These are phyloP conservation scores for Hemistola chrysoprasaria DNA, from an alignment of 2,888 invertebrate genomes.

Conservation along the genomic window DNA sequence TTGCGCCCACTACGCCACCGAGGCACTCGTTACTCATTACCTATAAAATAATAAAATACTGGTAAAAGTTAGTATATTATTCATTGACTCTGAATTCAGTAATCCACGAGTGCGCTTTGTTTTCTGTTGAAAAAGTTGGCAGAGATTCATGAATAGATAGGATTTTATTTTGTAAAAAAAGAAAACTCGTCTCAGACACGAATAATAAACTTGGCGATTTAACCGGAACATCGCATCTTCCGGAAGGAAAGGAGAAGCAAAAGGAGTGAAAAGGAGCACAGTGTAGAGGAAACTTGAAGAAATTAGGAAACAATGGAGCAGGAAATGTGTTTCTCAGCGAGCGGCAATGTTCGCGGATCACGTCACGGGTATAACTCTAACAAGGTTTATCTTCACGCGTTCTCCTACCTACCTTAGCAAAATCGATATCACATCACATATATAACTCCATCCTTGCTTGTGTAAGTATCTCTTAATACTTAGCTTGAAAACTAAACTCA, in stretches of 20 bases:
- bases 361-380: conserved; percentile 32
- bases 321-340: conserved; percentile 63
- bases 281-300: conserved; percentile 63
- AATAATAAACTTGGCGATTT: conserved; percentile 70
- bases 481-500: too few species aligned
- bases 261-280: conserved; percentile 44
- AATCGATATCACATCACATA: conserved; percentile 27
- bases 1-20: too few species aligned
- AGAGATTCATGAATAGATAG: too few species aligned
- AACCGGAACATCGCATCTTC: conserved; percentile 58
- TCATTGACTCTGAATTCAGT: too few species aligned
- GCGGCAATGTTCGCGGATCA: conserved; percentile 39
- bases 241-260: conserved; percentile 65
- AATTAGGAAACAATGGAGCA: conserved; percentile 72
- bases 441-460: conserved; percentile 19
- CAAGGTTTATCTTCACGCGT: conserved; percentile 29
- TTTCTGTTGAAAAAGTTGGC: too few species aligned
- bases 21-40: too few species aligned
- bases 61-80: too few species aligned
- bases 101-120: too few species aligned
- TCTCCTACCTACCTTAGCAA: conserved; percentile 6
- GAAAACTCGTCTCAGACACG: conserved; percentile 40
- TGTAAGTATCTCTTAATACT: conserved; percentile 6
- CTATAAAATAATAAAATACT: too few species aligned
- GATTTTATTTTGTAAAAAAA: conserved; percentile 29